Percentiles rank a stretch among this genome's conserved stretches.
Conservation (phyloP, 2,888 invertebrate species). For the Hirtodrosophila histrioides region DNA sequence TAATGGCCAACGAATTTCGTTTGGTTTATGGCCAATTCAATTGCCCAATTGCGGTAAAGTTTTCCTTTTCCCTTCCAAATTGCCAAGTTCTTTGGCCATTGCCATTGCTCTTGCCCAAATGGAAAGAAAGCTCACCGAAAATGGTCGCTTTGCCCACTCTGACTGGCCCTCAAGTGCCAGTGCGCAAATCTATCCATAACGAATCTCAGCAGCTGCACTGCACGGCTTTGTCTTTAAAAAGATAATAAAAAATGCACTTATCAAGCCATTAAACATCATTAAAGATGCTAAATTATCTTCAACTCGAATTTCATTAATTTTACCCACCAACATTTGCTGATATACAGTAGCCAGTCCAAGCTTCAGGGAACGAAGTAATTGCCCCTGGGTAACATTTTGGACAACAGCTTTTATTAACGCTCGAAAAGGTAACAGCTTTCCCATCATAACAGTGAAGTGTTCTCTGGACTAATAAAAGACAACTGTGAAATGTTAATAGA, state of each 20-base stretch:
- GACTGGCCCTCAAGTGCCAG: slow-evolving; percentile 23
- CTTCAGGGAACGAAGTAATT: too few species aligned
- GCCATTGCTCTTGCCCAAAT: slow-evolving; percentile 23
- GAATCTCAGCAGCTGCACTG: slow-evolving; percentile 17
- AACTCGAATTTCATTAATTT: background rate
- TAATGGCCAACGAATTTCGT: slow-evolving; percentile 29
- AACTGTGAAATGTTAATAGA: too few species aligned
- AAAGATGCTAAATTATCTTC: slow-evolving; percentile 15
- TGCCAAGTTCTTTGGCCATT: slow-evolving; percentile 10
- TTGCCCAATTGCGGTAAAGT: slow-evolving; percentile 39
- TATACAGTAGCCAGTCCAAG: too few species aligned
- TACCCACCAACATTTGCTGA: too few species aligned
- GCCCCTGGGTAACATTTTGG: too few species aligned
- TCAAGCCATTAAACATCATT: slow-evolving; percentile 40
- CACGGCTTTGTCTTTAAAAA: background rate
- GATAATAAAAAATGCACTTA: slow-evolving; percentile 23
- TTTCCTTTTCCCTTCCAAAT: slow-evolving; percentile 16
- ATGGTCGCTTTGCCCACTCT: slow-evolving; percentile 6
- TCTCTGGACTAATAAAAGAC: too few species aligned
- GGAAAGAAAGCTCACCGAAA: slow-evolving; percentile 32
- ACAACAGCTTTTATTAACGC: too few species aligned
- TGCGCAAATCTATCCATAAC: slow-evolving; percentile 38
- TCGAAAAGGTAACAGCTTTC: too few species aligned
- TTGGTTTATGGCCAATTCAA: slow-evolving; percentile 33
- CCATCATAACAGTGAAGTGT: too few species aligned